phyloP scores from a whole-genome alignment of 2,113 vertebrate species.

The Solea solea region DNA sequence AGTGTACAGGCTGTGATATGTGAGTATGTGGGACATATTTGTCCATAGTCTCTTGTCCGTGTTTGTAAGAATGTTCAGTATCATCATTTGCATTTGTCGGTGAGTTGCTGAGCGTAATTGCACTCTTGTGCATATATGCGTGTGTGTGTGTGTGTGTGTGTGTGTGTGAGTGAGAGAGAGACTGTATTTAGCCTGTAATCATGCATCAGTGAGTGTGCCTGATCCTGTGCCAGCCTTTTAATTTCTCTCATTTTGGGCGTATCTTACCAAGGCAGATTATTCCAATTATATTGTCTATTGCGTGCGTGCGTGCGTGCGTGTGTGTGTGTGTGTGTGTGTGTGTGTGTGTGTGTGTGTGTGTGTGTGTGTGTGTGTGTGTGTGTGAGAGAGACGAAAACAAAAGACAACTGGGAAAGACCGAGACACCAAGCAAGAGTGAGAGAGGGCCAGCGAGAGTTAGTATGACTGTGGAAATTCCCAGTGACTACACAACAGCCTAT shows the following conservation, averaged over 20 bases:
- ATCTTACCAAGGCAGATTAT: slow-evolving; percentile 62
- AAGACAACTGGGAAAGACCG: slow-evolving; percentile 59
- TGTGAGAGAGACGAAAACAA: slow-evolving; percentile 26
- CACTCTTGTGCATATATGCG: slow-evolving; percentile 24
- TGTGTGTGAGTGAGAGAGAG: slow-evolving; percentile 19
- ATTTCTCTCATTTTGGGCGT: slow-evolving; percentile 66
- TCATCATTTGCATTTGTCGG: slow-evolving; percentile 31
- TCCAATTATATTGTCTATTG: slow-evolving; percentile 58
- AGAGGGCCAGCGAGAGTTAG: slow-evolving; percentile 48
- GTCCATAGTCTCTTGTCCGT: slow-evolving; percentile 3
- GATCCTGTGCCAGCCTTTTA: slow-evolving; percentile 58
- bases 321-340: not conserved
- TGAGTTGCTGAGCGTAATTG: slow-evolving; percentile 30
- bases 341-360: slow-evolving; percentile 2
- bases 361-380: not conserved
- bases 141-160: slow-evolving; percentile 14
- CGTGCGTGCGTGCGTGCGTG: slow-evolving; percentile 5
- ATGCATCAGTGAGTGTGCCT: slow-evolving; percentile 58
- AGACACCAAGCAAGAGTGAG: slow-evolving; percentile 58
- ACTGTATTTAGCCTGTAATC: slow-evolving; percentile 64
- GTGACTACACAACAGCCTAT: slow-evolving; percentile 60
- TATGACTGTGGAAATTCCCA: slow-evolving; percentile 79
- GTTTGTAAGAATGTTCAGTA: slow-evolving; percentile 29
- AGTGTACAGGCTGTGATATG: slow-evolving; percentile 12
- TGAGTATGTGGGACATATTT: not conserved